phyloP scores from a whole-genome alignment of 2,113 vertebrate genomes.

The Archocentrus centrarchus region DNA sequence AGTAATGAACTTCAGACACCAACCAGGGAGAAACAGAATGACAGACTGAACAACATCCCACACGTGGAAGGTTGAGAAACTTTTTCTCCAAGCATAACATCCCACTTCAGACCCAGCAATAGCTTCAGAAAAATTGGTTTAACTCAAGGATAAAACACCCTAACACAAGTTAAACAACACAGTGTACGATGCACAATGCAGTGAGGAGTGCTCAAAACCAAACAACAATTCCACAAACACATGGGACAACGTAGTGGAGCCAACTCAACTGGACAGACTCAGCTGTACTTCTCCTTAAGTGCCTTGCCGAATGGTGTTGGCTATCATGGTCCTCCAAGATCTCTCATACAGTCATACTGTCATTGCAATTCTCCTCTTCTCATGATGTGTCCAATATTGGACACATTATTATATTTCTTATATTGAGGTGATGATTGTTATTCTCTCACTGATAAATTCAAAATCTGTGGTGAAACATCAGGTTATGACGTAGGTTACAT shows the following conservation, averaged over 20 bases:
- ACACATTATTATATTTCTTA: not conserved
- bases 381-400: no score
- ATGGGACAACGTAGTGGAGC: not conserved
- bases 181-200: not conserved
- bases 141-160: not conserved
- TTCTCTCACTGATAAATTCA: not conserved
- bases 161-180: not conserved
- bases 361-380: no score
- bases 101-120: not conserved
- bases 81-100: not conserved
- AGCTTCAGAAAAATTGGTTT: not conserved
- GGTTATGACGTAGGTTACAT: not conserved
- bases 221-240: not conserved
- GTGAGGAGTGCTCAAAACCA: not conserved
- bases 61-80: no score
- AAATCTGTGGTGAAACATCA: not conserved
- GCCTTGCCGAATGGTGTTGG: no score
- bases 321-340: no score
- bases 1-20: no score
- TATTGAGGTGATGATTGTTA: not conserved
- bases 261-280: no score
- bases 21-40: no score
- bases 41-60: no score
- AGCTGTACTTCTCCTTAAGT: no score
- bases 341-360: no score